phyloP scores from a whole-genome alignment of 37 sponge, comb jelly and placozoan genomes.

The Axinella damicornis region DNA sequence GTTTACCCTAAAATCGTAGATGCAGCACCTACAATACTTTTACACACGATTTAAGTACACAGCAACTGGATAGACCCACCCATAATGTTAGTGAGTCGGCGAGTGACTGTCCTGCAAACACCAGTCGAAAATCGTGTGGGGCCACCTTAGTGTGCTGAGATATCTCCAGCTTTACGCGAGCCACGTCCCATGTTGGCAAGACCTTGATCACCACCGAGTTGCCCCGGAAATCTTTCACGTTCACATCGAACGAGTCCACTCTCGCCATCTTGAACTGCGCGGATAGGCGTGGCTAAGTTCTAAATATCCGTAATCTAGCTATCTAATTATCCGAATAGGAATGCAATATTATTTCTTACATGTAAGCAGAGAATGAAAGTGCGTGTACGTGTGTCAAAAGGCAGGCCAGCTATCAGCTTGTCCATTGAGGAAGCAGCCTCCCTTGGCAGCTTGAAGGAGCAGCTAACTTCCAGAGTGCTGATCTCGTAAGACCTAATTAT shows the following conservation, averaged over 20 bases:
- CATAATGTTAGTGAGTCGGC: conserved; percentile 15
- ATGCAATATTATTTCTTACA: neutral
- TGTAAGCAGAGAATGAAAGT: neutral
- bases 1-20: no score
- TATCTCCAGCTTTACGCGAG: conserved; percentile 55
- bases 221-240: conserved; percentile 55
- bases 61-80: no score
- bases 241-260: conserved; percentile 42
- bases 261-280: no score
- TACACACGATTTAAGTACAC: no score
- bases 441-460: no score
- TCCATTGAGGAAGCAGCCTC: no score
- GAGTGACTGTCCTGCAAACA: conserved; percentile 64
- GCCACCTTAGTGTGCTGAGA: neutral
- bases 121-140: conserved; percentile 26
- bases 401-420: no score
- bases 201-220: conserved; percentile 46
- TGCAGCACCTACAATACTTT: no score
- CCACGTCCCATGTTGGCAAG: conserved; percentile 32
- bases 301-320: neutral
- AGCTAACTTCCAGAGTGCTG: no score
- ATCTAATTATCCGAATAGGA: neutral
- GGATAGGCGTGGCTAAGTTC: no score
- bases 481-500: no score
- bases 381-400: no score